Evolutionary conservation across 2,888 invertebrate genomes (phyloP), one percentile per base, ranked within the genome.

Genomic region (Drosophila nr. perissopoda): DNA sequence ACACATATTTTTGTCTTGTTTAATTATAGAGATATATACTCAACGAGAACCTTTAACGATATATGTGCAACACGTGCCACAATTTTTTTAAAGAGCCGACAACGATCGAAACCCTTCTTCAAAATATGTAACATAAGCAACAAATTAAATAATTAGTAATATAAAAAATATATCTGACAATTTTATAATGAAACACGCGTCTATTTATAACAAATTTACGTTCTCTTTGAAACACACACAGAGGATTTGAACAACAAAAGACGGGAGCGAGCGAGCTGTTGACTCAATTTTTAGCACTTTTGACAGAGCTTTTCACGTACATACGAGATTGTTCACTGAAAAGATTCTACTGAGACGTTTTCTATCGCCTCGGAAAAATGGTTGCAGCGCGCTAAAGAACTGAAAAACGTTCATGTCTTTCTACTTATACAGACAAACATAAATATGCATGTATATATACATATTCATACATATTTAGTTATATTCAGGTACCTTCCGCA

Each of bases 301-400:
- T 42, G 49, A 63, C 53, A 40, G 58, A 81, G 80, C 82, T 81
- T 81, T 45, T 80, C 49, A 59, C 66, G 65, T 59, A 63, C 51
- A 48, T 62, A 61, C 66, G 75, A 70, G 80, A 66, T 71, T 80
- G 66, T 77, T 74, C 71, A 78, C 71, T 38, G 51, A 71, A 75
- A 69, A 63, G 64, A 60, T 65, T 60, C 57, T 66, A 80, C 78
- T 80, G 64, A 80, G 53, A 59, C 56, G 54, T 25, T 54, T 73
- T 66, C 63, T 38, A 40, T 63, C 49, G 51, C 64, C 49, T 74
- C 62, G 27, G 54, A 62, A 66, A 67, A 58, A 72, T 53, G 16
- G 45, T 52, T 60, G 40, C 31, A 25, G 27, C 21, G 25, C 16
- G 34, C 70, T 33, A 53, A 53, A 53, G 52, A 21, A 34, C 8